A percentile compares a stretch with the other conserved stretches of the same genome.
These are phyloP conservation scores for Eriosoma lanigerum DNA, from an alignment of 1,140 invertebrate genomes.

Conservation along the genomic window DNA sequence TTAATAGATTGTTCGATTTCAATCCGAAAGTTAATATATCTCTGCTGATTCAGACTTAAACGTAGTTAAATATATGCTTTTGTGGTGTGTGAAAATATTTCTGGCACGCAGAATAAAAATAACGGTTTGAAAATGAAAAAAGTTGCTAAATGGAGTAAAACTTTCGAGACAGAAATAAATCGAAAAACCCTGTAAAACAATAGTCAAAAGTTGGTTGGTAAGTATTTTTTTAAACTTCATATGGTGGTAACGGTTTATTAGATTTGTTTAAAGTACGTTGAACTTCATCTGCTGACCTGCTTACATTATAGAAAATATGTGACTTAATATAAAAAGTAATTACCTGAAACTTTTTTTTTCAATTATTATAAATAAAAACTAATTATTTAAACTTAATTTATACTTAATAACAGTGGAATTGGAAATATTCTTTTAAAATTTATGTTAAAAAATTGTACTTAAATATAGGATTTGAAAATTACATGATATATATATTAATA, in stretches of 20 bases:
- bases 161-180: conserved; percentile 51
- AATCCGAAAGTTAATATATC: neutral
- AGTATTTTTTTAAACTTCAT: conserved; percentile 40
- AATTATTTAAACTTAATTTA: no score
- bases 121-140: conserved; percentile 23
- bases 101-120: neutral
- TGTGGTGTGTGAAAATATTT: neutral
- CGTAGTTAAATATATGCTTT: neutral
- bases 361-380: no score
- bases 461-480: no score
- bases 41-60: neutral
- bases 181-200: conserved; percentile 41
- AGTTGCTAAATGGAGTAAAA: conserved; percentile 43
- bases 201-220: neutral
- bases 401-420: no score
- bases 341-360: no score
- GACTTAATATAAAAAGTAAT: no score
- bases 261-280: conserved; percentile 2
- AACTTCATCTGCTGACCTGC: conserved; percentile 13
- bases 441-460: no score
- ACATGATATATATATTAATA: no score
- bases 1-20: no score
- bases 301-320: neutral
- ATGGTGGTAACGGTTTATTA: conserved; percentile 6
- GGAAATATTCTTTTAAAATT: no score